phyloP scores from a whole-genome alignment of 1,140 invertebrate genomes.

The Protaetia brevitarsis region DNA sequence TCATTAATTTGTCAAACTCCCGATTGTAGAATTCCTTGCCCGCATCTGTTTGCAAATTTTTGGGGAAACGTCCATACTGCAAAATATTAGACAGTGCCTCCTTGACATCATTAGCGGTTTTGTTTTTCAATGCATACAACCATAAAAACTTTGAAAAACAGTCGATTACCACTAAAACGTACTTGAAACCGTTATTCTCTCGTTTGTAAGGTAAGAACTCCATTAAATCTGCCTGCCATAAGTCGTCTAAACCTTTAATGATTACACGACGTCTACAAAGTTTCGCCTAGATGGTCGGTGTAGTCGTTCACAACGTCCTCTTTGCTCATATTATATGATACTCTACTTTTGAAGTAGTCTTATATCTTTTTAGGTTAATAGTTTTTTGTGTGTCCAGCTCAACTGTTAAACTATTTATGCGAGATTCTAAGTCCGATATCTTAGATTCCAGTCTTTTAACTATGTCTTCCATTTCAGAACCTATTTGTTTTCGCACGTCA shows the following conservation, averaged over 20 bases:
- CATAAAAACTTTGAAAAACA: constrained; percentile 41
- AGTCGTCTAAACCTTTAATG: constrained; percentile 37
- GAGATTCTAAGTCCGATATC: too few species aligned
- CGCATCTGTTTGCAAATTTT: constrained; percentile 41
- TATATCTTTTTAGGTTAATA: too few species aligned
- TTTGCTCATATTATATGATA: too few species aligned
- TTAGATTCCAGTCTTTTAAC: too few species aligned
- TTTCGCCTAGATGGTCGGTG: constrained; percentile 8
- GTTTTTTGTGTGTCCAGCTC: too few species aligned
- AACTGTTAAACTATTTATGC: too few species aligned
- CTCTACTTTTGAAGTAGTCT: too few species aligned
- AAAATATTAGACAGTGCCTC: constrained; percentile 30
- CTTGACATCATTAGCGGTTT: constrained; percentile 31
- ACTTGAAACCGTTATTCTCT: constrained; percentile 38
- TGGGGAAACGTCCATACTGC: constrained; percentile 1
- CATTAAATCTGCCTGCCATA: constrained; percentile 33
- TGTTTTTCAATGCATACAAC: constrained; percentile 37
- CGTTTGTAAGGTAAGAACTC: constrained; percentile 30
- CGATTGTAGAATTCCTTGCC: constrained; percentile 44
- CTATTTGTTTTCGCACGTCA: too few species aligned
- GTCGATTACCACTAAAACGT: constrained; percentile 42
- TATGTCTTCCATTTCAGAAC: too few species aligned
- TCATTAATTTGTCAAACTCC: constrained; percentile 39
- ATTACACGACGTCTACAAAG: constrained; percentile 43
- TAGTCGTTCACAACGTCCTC: constrained; percentile 31